Evolutionary conservation across 1,140 invertebrate species (phyloP), one percentile per base, ranked within the genome.

Genomic region (Agraylea sexmaculata): DNA sequence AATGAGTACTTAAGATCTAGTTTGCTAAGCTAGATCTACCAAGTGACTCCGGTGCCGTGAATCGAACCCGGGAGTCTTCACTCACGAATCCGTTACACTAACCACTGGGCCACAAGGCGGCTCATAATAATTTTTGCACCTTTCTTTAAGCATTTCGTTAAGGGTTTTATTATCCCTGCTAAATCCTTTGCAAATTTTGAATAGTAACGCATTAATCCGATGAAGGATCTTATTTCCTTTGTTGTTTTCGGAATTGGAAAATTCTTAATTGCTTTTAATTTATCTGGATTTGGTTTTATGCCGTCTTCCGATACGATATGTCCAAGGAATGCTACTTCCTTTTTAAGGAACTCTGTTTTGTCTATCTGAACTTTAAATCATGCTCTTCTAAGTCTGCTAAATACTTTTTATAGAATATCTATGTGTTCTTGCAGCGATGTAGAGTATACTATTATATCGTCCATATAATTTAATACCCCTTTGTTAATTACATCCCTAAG

Each of bases 401-500:
- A 49, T 11, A 54, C 42, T 32, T 29, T 25, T 41, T 45, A 29
- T 2, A 54, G 35, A 12, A 51, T 46, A 16, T 49, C 30, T 13
- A 50, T 27, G 34, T 54, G 53, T 47, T 55, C 51, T 37, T 46
- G 43, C 18, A 52, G 11, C 29, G 43, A 48, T 39, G 33, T 44
- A 8, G 44, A 37, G 33, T 47, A 51, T 4, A 51, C 37, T 18
- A 51, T 37, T 16, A 48, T 49, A 23, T 64, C 59, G 36, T 64
- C 61, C 16, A 61, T 39, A 41, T 60, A 67, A 11, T 53, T 51
- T 11, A 54, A 33, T 38, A 50, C 57, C n/a, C 17, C 37, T 16
- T 27, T 46, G 17, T 52, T 42, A 19, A 51, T 42, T 2, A 56
- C 34, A 8, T 51, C 51, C 18, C 21, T 29, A 8, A 66, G 37